These are phyloP conservation scores for Harpagus bidentatus DNA, from an alignment of 2,113 vertebrate species.

Conservation along the genomic window DNA sequence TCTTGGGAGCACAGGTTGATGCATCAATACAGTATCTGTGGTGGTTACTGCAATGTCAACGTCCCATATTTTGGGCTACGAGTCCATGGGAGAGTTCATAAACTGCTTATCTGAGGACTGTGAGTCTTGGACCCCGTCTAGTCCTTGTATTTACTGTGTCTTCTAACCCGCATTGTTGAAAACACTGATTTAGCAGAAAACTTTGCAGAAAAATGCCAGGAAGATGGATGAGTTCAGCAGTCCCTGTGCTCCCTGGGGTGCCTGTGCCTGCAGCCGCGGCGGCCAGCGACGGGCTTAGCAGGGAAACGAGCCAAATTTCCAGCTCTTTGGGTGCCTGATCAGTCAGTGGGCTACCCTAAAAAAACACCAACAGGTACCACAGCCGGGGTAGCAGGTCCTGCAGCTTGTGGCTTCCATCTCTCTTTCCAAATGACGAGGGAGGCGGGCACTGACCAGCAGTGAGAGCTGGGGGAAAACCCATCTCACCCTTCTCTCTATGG, in stretches of 20 bases:
- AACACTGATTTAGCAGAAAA: not conserved
- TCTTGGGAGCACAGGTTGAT: not conserved
- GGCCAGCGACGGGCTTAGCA: rapidly evolving
- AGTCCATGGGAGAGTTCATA: not conserved
- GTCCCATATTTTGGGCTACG: not conserved
- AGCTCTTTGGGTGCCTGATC: rapidly evolving
- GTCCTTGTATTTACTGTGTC: not conserved
- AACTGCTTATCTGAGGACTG: not conserved
- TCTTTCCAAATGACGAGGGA: not conserved
- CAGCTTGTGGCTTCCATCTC: not conserved
- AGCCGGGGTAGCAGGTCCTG: not conserved
- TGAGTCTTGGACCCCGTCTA: not conserved
- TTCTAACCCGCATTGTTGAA: not conserved
- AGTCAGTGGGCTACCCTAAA: not conserved
- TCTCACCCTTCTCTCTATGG: not conserved
- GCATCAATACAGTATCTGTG: rapidly evolving
- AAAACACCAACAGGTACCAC: rapidly evolving
- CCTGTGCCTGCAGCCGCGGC: not conserved
- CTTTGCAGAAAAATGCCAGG: rapidly evolving
- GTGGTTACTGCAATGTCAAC: not conserved
- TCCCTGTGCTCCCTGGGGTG: not conserved
- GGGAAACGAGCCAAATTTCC: not conserved
- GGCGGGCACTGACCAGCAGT: not conserved
- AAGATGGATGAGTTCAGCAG: not conserved
- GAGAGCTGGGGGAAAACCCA: not conserved